Base-by-base conservation (phyloP, 1,140 invertebrate species). In the Nymphalis io region DNA sequence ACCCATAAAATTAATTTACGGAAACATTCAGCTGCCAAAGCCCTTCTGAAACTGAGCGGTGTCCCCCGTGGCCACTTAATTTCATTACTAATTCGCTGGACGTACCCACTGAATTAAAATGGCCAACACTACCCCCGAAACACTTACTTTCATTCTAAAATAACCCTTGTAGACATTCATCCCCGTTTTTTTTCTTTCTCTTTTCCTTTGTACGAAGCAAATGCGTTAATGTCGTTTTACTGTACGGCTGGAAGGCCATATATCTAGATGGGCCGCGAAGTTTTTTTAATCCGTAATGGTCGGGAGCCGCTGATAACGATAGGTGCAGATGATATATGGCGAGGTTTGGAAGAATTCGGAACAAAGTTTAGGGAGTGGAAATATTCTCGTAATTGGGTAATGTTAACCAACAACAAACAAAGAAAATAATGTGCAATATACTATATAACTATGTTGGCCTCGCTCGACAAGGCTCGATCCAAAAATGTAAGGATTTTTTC, bases 61-160 rank as follows among this genome's bases (percentile, higher is more conserved):
- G 78, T 81, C 82, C 83, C 85, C 21, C n/a, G 74, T 46, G 83
- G 75, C 79, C 85, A 85, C 83, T 87, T 84, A 62, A 76, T 75
- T 78, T 78, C 74, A 82, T 87, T 87, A 87, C 80, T 84, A 83
- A 85, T 87, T 85, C 80, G 75, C 72, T 68, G 75, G 72, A 82
- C 85, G 73, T 78, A 68, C 74, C 79, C 80, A 70, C 71, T 63
- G 75, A 83, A 83, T 87, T 85, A 82, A 80, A 79, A 81, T 63
- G 62, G 44, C 51, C 57, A 60, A 58, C 16, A 42, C 48, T 58
- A 74, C 60, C 66, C 42, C 68, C 66, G 21, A 44, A 42, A 18
- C 12, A 3, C 11, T 18, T 6, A 6, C 21, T 23, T 18, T 64
- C 68, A 72, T 12, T 42, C 23, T 15, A 72, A 71, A 69, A 58